Conservation (phyloP, 64 coral and sea anemone species). For the Montipora sp. region DNA sequence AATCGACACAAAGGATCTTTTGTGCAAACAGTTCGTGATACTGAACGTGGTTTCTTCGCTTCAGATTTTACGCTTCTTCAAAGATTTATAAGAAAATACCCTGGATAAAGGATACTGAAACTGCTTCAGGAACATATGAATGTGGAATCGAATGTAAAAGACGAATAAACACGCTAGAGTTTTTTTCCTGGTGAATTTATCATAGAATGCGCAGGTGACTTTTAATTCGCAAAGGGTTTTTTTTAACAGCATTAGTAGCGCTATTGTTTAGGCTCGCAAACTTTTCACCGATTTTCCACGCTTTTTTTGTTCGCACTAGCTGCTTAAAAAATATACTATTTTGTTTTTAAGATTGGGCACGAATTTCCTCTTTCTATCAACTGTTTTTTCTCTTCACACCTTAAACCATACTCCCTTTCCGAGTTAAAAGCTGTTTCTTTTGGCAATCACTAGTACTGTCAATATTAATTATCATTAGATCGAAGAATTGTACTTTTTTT, state of each 20-base stretch:
- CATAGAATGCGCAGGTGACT: neutral
- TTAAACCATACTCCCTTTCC: no score
- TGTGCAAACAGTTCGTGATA: neutral
- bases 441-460: no score
- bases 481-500: no score
- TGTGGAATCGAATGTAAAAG: neutral
- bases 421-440: no score
- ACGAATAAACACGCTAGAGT: neutral
- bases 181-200: conserved; percentile 26
- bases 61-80: neutral
- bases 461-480: no score
- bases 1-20: neutral
- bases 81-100: neutral
- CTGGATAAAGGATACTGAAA: neutral
- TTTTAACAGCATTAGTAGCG: neutral
- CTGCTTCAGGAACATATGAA: neutral
- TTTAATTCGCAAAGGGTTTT: neutral
- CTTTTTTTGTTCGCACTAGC: neutral
- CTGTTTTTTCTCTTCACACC: neutral
- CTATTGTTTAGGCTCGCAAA: neutral
- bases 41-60: neutral
- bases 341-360: neutral
- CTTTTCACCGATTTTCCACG: no score
- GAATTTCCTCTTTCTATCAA: neutral
- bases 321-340: neutral